Percentiles rank a stretch among this genome's conserved stretches.
Evolutionary conservation across 2,113 vertebrate genomes (phyloP).

Genomic region (Phasianus colchicus): DNA sequence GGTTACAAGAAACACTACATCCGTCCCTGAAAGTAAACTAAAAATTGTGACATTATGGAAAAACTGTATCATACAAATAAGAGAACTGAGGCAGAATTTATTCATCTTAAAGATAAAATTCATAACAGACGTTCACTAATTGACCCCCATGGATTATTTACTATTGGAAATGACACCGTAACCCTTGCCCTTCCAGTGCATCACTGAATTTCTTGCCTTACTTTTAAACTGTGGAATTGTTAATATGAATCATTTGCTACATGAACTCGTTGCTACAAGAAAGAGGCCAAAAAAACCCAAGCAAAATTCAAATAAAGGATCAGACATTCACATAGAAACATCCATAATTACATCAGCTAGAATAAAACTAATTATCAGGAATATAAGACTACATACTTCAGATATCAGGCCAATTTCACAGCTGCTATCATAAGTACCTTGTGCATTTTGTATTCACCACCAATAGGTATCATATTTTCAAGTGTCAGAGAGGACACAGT

Average conservation of each 20-base stretch:
- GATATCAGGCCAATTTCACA: not conserved
- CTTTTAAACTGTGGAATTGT: not conserved
- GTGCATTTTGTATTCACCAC: not conserved
- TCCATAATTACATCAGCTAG: not conserved
- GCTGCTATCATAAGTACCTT: not conserved
- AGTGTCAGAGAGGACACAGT: not conserved
- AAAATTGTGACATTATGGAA: not conserved
- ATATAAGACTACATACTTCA: not conserved
- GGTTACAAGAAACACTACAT: not conserved
- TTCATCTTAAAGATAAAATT: constrained; percentile 13
- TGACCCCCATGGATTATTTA: constrained; percentile 64
- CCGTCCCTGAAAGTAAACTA: not conserved
- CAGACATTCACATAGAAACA: not conserved
- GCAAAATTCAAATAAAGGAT: not conserved
- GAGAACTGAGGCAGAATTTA: not conserved
- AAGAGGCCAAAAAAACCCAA: not conserved
- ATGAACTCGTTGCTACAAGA: not conserved
- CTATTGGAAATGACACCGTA: constrained; percentile 21
- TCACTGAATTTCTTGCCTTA: not conserved
- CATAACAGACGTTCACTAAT: constrained; percentile 42
- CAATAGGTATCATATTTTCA: not conserved
- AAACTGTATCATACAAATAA: not conserved
- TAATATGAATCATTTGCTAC: not conserved
- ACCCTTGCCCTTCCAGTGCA: not conserved
- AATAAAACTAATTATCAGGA: not conserved